phyloP scores from a whole-genome alignment of 2,888 invertebrate species.

The Timandra comae region DNA sequence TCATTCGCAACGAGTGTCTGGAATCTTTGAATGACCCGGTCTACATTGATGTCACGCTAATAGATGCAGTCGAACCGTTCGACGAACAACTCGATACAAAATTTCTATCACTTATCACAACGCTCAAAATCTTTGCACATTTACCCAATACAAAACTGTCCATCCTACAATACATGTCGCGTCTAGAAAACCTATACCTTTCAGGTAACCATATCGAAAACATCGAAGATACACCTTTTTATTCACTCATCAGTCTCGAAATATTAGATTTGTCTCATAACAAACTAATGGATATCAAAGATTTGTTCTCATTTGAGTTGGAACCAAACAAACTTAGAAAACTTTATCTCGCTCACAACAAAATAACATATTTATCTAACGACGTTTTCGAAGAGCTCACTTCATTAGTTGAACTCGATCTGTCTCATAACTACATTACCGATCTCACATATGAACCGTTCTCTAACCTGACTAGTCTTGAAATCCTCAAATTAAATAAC shows the following conservation, averaged over 20 bases:
- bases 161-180: constrained; percentile 42
- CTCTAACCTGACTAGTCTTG: constrained; percentile 44
- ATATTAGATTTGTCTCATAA: constrained; percentile 49
- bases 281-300: constrained; percentile 34
- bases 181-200: constrained; percentile 39
- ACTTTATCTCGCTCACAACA: constrained; percentile 44
- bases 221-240: constrained; percentile 42
- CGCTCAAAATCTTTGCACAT: constrained; percentile 37
- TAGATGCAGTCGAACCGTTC: constrained; percentile 35
- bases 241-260: constrained; percentile 37
- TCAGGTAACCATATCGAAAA: constrained; percentile 35
- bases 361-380: constrained; percentile 35
- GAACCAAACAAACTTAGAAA: constrained; percentile 40
- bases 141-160: constrained; percentile 39
- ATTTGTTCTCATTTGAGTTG: constrained; percentile 45
- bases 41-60: constrained; percentile 41
- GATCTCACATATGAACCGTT: constrained; percentile 53
- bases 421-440: constrained; percentile 47
- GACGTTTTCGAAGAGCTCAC: constrained; percentile 44
- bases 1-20: constrained; percentile 39
- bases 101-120: constrained; percentile 41
- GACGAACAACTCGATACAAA: constrained; percentile 31
- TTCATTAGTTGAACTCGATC: constrained; percentile 48
- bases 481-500: constrained; percentile 44
- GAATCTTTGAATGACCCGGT: constrained; percentile 48